phyloP scores from a whole-genome alignment of 2,888 invertebrate genomes.

The Philonicus albiceps region DNA sequence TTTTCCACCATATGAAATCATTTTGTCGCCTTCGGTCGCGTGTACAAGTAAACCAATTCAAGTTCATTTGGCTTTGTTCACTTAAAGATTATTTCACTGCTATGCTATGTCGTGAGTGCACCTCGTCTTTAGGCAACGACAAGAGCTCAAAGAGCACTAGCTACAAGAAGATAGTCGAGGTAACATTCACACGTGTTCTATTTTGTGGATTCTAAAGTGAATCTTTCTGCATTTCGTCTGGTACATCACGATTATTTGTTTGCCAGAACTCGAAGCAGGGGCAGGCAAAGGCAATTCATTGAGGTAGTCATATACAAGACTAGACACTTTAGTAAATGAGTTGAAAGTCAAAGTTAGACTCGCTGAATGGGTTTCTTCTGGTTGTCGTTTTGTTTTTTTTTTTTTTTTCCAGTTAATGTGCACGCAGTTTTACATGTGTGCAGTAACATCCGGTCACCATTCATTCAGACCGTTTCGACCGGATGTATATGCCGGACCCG shows the following conservation, averaged over 20 bases:
- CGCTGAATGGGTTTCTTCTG: neutral
- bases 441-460: conserved; percentile 42
- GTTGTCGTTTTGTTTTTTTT: neutral
- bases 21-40: neutral
- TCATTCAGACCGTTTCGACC: conserved; percentile 35
- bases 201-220: neutral
- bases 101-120: neutral
- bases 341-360: neutral
- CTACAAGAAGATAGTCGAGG: neutral
- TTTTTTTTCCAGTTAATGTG: neutral
- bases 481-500: conserved; percentile 42
- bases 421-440: conserved; percentile 13
- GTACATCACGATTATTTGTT: neutral
- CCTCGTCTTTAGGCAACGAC: neutral
- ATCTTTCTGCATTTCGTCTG: neutral
- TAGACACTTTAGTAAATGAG: conserved; percentile 2
- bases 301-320: neutral
- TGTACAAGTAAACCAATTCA: neutral
- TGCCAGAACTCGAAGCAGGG: neutral
- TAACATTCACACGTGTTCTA: neutral
- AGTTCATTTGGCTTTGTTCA: conserved; percentile 21
- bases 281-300: neutral
- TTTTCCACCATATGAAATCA: conserved; percentile 6
- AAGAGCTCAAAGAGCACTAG: neutral
- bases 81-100: neutral